Percentiles rank a stretch among this genome's conserved stretches.
Evolutionary conservation across 2,888 invertebrate species (phyloP).

Genomic region (Agapostemon virescens): DNA sequence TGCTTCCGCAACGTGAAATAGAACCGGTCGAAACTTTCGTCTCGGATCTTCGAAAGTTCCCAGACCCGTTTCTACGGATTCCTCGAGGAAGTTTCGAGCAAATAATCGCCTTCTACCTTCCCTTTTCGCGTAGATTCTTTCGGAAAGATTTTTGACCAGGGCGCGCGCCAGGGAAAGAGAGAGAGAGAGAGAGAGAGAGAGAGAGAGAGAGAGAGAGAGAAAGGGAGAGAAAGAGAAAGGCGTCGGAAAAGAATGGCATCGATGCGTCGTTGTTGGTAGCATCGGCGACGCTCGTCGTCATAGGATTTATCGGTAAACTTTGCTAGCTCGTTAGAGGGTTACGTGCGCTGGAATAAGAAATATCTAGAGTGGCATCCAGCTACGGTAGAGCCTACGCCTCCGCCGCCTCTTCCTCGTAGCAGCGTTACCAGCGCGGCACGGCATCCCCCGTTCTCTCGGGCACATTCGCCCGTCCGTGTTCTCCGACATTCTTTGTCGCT

Average conservation of each 20-base stretch:
- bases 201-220: no score
- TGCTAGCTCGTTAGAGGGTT: constrained; percentile 80
- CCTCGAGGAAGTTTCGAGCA: neutral
- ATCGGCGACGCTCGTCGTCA: constrained; percentile 73
- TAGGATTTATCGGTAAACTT: constrained; percentile 81
- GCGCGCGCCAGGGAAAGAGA: no score
- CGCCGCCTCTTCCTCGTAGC: constrained; percentile 14
- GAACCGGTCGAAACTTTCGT: neutral
- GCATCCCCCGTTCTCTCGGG: neutral
- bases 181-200: no score
- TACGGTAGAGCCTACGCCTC: constrained; percentile 42
- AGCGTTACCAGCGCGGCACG: neutral
- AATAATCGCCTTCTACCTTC: neutral
- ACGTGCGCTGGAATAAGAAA: constrained; percentile 80
- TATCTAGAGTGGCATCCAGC: constrained; percentile 69
- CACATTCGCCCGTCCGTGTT: constrained; percentile 40
- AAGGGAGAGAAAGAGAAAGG: no score
- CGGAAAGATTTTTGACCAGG: constrained; percentile 21
- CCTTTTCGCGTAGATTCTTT: constrained; percentile 3
- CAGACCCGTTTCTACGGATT: neutral
- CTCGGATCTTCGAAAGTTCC: neutral
- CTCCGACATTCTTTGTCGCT: constrained; percentile 66
- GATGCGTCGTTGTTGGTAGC: constrained; percentile 50
- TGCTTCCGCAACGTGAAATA: neutral
- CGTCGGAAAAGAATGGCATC: no score